Base-by-base conservation (phyloP, 2,888 invertebrate genomes). In the Netelia inedita region DNA sequence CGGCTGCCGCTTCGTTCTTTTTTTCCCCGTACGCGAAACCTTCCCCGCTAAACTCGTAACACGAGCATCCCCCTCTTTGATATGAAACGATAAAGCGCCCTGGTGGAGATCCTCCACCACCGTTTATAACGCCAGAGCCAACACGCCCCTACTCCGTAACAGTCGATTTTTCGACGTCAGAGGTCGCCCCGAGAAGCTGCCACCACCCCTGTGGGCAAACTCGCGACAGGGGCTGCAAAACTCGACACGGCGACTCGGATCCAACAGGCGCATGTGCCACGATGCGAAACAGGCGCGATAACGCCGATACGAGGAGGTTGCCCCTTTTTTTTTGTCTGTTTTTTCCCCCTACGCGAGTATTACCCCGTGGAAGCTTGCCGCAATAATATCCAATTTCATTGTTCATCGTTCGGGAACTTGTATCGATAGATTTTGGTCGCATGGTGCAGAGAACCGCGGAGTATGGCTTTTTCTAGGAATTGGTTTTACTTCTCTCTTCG, bases 91-190 rank as follows among this genome's bases (percentile, higher is more conserved):
- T 68, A 28, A n/a, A 55, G 65, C 41, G 21, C 23, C 23, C 3
- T 61, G 10, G 71, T 53, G 57, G 65, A 63, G 55, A 68, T 59
- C 23, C 35, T 55, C 50, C 35, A 65, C 16, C 43, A 2, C n/a
- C 9, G 14, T 19, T 43, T 65, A 28, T 57, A 79, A 72, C 71
- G 55, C 53, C 41, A 43, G 65, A 23, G 66, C 73, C 81, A 65
- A 75, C 69, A 81, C 81, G 81, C 81, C 81, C 81, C 81, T 75
- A 55, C 75, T 66, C 53, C 41, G 28, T 10, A 9, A 19, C 28
- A 21, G 35, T 55, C 43, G 14, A 16, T 23, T 43, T 1, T 23
- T 61, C 50, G 46, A 72, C 78, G 68, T 53, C 82, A 72, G 82
- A 78, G 71, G 82, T 76, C 78, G 72, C 78, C 28, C 53, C n/a